Base-by-base conservation (phyloP, 2,113 vertebrate genomes). In the Eidolon helvum region DNA sequence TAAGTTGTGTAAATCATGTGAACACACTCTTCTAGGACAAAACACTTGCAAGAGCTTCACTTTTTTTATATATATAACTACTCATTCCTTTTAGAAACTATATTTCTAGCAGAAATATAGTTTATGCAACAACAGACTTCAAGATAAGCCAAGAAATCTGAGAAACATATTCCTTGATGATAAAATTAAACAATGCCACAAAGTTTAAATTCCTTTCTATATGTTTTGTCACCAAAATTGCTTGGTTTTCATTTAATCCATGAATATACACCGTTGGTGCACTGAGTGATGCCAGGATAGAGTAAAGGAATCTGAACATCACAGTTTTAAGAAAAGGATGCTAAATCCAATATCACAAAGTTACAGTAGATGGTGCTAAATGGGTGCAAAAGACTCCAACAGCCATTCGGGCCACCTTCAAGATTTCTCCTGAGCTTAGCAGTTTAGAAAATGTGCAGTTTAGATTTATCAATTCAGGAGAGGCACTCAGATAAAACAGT, bases 311-410 rank as follows among this genome's bases (percentile, higher is more conserved):
- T 80, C 7, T 1, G 24, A 82, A 84, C 16, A 68, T 72, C 16
- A 85, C 5, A 14, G 28, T 85, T 65, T 77, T 10, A 26, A n/a
- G 61, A 65, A 72, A 96, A 65, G 30, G 30, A 74, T 2, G 55
- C 88, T 91, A 94, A 89, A 89, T 79, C 78, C 97, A 97, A 24
- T 98, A 69, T 95, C 85, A n/a, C 66, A 75, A 94, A 97, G 97
- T 94, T 69, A 94, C 98, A 96, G 98, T 99, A 98, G 98, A 98
- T 99, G 99, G 99, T 98, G 98, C 98, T 98, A 98, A 98, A 97
- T 48, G 94, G 98, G 98, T 98, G 68, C 97, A 94, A 98, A 98
- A 98, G 97, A 97, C 82, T 83, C 28, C 74, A 90, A 35, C 90
- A 95, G 78, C 91, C 97, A 98, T 97, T 68, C 96, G 97, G 97